Evolutionary conservation across 2,888 invertebrate genomes (phyloP).

Genomic region (Spisula solida): DNA sequence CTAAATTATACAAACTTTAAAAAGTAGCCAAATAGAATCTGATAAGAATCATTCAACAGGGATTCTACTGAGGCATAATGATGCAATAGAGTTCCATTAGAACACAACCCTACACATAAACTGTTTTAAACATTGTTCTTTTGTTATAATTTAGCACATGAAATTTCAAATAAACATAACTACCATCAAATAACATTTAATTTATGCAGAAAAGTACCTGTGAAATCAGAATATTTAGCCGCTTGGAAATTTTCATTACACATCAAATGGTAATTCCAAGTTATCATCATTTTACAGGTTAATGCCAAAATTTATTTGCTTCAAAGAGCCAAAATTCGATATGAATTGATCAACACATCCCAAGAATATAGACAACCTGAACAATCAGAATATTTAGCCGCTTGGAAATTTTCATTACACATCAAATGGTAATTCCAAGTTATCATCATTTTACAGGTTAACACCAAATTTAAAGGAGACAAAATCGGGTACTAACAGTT

Average conservation of each 20-base stretch:
- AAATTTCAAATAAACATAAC: too few species aligned
- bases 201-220: too few species aligned
- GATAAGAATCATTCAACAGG: too few species aligned
- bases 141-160: too few species aligned
- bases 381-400: conserved; percentile 31
- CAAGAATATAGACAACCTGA: neutral
- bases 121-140: too few species aligned
- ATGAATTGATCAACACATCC: neutral
- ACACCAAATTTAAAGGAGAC: neutral
- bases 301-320: neutral
- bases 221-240: conserved; percentile 30
- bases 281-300: conserved; percentile 44
- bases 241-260: conserved; percentile 34
- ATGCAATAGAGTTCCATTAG: too few species aligned
- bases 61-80: too few species aligned
- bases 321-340: too few species aligned
- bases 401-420: conserved; percentile 46
- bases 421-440: conserved; percentile 60
- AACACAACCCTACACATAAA: too few species aligned
- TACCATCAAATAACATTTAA: too few species aligned
- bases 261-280: conserved; percentile 59
- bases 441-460: conserved; percentile 42
- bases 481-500: neutral
- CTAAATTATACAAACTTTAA: neutral
- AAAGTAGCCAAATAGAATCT: too few species aligned